Percentiles rank a stretch among this genome's conserved stretches.
These are phyloP conservation scores for Cantharis rufa DNA, from an alignment of 2,888 invertebrate species.

Conservation along the genomic window DNA sequence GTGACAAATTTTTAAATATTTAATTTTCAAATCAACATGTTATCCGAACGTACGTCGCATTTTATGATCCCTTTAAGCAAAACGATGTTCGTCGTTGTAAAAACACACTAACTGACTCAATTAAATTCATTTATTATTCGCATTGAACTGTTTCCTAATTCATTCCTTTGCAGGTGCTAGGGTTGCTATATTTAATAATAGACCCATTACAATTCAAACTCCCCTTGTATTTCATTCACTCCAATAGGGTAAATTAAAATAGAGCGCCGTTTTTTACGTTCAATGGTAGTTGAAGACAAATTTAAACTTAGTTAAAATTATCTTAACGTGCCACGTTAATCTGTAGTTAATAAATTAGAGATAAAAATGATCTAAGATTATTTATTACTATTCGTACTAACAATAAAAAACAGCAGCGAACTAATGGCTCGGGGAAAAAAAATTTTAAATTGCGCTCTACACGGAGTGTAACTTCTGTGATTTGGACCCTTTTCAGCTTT, in stretches of 20 bases:
- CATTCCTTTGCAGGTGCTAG: constrained; percentile 36
- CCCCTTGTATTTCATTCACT: constrained; percentile 17
- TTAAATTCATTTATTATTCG: constrained; percentile 28
- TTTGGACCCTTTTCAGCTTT: constrained; percentile 19
- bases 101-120: constrained; percentile 20
- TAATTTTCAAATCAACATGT: background rate
- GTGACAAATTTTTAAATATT: background rate
- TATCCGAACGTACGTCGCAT: background rate
- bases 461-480: constrained; percentile 13
- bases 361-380: background rate
- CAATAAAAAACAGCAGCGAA: background rate
- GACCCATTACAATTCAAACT: constrained; percentile 26
- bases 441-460: background rate
- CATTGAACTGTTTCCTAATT: constrained; percentile 43
- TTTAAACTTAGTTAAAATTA: background rate
- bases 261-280: constrained; percentile 8
- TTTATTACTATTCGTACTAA: background rate
- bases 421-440: background rate
- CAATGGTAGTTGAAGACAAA: background rate
- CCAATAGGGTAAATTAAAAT: constrained; percentile 16
- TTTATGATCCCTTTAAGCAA: constrained; percentile 2
- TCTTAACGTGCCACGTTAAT: background rate
- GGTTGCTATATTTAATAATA: constrained; percentile 32
- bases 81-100: constrained; percentile 12
- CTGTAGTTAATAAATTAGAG: background rate